These are phyloP conservation scores for Polypterus senegalus DNA, from an alignment of 2,113 vertebrate genomes.

Conservation along the genomic window DNA sequence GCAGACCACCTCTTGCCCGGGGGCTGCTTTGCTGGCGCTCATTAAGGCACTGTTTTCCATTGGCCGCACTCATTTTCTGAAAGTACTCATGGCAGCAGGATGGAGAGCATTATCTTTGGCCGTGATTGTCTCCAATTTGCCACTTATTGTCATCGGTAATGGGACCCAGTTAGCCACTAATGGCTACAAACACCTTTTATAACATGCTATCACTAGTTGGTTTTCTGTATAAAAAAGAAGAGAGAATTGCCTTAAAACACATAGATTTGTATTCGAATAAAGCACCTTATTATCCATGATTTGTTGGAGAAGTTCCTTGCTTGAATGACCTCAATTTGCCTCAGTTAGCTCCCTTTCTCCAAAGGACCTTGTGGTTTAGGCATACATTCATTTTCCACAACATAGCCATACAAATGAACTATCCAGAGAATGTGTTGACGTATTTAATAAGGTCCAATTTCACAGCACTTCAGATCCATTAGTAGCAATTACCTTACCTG, in stretches of 20 bases:
- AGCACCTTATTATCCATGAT: constrained; percentile 54
- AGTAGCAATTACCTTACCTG: constrained; percentile 81
- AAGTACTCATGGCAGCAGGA: constrained; percentile 22
- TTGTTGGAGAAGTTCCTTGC: constrained; percentile 45
- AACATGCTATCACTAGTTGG: constrained; percentile 48
- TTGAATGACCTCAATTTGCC: constrained; percentile 42
- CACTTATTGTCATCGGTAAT: constrained; percentile 63
- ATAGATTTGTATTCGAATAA: constrained; percentile 58
- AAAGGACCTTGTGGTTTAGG: constrained; percentile 54
- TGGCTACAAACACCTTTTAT: constrained; percentile 48
- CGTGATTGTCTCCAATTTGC: constrained; percentile 59
- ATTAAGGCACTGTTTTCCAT: too few relatives aligned
- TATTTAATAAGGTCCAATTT: constrained; percentile 84
- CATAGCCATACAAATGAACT: constrained; percentile 48
- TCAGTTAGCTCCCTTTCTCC: constrained; percentile 56
- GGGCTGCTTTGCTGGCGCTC: too few relatives aligned
- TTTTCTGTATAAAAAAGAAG: constrained; percentile 28
- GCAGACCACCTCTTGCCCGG: too few relatives aligned
- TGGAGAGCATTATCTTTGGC: constrained; percentile 39
- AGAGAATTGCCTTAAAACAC: constrained; percentile 57
- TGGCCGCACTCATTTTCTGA: constrained; percentile 14
- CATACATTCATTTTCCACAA: constrained; percentile 53
- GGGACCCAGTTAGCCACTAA: constrained; percentile 66
- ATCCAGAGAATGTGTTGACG: constrained; percentile 63
- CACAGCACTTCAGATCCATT: constrained; percentile 80